phyloP scores from a whole-genome alignment of 64 coral and sea anemone species.

The Exaiptasia diaphana region DNA sequence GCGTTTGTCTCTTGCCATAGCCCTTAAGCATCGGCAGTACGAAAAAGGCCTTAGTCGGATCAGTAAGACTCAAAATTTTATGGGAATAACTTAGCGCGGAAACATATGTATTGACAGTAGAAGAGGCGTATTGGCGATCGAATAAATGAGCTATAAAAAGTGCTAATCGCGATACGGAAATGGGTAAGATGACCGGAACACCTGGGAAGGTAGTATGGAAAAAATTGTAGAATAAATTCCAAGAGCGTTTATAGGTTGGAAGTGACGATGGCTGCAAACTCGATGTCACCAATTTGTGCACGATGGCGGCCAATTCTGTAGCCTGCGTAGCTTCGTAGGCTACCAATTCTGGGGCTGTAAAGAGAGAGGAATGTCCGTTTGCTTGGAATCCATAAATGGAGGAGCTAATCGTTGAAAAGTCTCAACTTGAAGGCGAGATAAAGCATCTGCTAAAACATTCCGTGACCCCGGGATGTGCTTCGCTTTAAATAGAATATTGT shows the following conservation, averaged over 20 bases:
- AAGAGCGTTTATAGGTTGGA: constrained; percentile 17
- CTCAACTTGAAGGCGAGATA: constrained; percentile 43
- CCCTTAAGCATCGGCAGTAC: constrained; percentile 50
- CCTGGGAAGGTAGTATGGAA: neutral
- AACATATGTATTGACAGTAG: constrained; percentile 35
- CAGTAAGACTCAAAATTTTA: constrained; percentile 6
- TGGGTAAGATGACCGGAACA: neutral
- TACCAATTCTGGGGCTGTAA: constrained; percentile 19
- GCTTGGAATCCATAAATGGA: constrained; percentile 9
- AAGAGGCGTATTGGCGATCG: constrained; percentile 12
- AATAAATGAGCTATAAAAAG: constrained; percentile 46
- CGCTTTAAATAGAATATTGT: constrained; percentile 47
- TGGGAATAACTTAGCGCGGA: constrained; percentile 61
- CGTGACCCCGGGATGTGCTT: constrained; percentile 29
- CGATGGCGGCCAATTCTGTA: constrained; percentile 25
- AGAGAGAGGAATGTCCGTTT: constrained; percentile 38
- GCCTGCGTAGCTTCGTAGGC: neutral
- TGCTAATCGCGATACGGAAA: neutral
- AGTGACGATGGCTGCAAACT: constrained; percentile 20
- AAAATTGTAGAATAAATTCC: constrained; percentile 21
- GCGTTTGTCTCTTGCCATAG: neutral
- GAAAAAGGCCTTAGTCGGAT: constrained; percentile 51
- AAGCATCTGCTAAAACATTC: constrained; percentile 45
- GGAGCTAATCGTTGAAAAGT: constrained; percentile 28
- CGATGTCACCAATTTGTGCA: neutral